These are phyloP conservation scores for Acrocephalus arundinaceus DNA, from an alignment of 2,113 vertebrate genomes.

Conservation along the genomic window DNA sequence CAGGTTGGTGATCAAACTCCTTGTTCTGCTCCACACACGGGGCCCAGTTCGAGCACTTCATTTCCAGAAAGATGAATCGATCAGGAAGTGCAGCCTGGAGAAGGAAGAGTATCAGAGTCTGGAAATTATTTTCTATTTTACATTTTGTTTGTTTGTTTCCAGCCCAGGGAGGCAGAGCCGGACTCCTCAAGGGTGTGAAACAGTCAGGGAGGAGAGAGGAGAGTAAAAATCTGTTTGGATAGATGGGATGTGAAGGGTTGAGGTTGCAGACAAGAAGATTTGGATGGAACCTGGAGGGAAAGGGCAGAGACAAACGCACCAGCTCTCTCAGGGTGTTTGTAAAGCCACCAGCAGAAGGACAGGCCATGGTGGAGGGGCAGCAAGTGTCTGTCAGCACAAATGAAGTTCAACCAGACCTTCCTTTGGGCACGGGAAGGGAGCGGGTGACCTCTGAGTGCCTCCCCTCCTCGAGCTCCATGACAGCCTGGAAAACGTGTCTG, in stretches of 20 bases:
- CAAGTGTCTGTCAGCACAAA: not conserved
- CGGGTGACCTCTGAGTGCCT: not conserved
- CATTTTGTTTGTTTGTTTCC: not conserved
- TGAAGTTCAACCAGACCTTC: not conserved
- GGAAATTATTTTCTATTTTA: not conserved
- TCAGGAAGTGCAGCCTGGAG: accelerated
- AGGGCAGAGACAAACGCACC: not conserved
- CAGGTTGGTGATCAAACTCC: not conserved
- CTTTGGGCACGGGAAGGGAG: not conserved
- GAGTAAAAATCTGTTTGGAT: not conserved
- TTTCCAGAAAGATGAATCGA: accelerated
- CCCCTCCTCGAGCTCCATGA: not conserved
- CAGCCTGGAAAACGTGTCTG: not conserved
- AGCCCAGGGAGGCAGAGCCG: not conserved
- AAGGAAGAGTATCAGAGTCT: not conserved
- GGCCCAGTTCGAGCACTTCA: not conserved
- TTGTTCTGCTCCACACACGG: not conserved
- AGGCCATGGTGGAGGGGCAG: not conserved
- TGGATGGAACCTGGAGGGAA: not conserved
- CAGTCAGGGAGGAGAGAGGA: not conserved
- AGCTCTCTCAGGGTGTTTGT: not conserved
- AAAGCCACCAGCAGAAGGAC: not conserved
- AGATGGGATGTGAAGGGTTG: not conserved
- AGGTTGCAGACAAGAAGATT: not conserved
- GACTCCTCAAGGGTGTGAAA: not conserved